phyloP scores from a whole-genome alignment of 2,797 vertebrate species.

The Miichthys miiuy region DNA sequence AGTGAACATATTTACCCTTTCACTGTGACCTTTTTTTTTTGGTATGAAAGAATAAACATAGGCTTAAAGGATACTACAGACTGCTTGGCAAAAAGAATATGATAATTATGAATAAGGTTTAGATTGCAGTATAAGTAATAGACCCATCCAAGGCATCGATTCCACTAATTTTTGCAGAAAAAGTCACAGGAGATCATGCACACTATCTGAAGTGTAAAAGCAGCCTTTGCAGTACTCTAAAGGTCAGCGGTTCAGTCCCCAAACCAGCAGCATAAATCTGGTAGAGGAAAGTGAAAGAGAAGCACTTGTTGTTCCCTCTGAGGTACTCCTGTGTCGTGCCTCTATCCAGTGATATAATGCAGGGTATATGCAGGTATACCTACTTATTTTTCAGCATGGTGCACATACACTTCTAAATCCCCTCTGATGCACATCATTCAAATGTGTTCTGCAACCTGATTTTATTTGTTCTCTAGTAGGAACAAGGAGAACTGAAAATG shows the following conservation, averaged over 20 bases:
- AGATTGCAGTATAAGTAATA: neutral
- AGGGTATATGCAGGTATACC: too few relatives aligned
- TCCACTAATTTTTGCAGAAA: constrained; percentile 4
- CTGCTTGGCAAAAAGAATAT: neutral
- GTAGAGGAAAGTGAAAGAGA: constrained; percentile 17
- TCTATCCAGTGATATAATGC: neutral
- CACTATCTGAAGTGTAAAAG: neutral
- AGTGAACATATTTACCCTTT: constrained; percentile 6
- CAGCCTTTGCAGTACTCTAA: constrained; percentile 15
- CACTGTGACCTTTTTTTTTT: neutral
- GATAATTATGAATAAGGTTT: too few relatives aligned
- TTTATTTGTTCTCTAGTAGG: too few relatives aligned
- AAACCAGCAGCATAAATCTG: constrained; percentile 16
- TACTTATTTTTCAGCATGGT: too few relatives aligned
- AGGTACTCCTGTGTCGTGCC: constrained; percentile 18
- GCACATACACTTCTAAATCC: too few relatives aligned
- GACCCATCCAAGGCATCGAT: neutral
- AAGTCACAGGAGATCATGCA: neutral
- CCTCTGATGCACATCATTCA: too few relatives aligned
- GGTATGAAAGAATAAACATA: neutral
- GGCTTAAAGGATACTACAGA: neutral
- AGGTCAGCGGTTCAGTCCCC: constrained; percentile 16
- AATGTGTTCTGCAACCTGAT: too few relatives aligned
- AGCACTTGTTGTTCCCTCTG: constrained; percentile 15
- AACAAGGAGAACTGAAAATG: too few relatives aligned